These are phyloP conservation scores for Platycheirus albimanus DNA, from an alignment of 2,888 invertebrate genomes.

Conservation along the genomic window DNA sequence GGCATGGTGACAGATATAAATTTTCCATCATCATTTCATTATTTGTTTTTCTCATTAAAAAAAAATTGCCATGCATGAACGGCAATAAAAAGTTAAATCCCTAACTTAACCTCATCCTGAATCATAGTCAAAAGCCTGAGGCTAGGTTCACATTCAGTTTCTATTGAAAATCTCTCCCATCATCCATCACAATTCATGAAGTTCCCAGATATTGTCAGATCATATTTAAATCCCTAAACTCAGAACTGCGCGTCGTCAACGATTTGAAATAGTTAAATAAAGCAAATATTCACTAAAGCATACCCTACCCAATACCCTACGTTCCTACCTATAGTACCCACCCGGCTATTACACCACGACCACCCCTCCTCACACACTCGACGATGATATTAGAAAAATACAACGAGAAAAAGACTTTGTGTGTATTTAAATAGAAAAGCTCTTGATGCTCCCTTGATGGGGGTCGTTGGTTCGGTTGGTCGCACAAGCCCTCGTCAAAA, in stretches of 20 bases:
- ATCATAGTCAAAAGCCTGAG: conserved; percentile 44
- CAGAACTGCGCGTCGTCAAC: neutral
- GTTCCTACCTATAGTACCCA: no score
- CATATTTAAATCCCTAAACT: conserved; percentile 41
- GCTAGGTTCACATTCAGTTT: no score
- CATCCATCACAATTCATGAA: conserved; percentile 31
- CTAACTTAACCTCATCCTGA: conserved; percentile 61
- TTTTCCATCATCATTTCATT: conserved; percentile 17
- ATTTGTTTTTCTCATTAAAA: conserved; percentile 16
- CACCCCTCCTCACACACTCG: conserved; percentile 15
- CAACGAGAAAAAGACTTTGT: neutral
- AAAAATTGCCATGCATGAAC: conserved; percentile 4
- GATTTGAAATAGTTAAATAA: conserved; percentile 37
- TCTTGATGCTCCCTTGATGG: conserved; percentile 50
- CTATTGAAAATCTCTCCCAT: conserved; percentile 24
- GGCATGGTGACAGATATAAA: conserved; percentile 39
- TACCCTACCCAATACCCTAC: no score
- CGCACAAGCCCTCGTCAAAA: conserved; percentile 54
- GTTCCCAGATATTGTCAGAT: conserved; percentile 56
- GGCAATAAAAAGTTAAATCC: conserved; percentile 37
- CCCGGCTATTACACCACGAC: neutral
- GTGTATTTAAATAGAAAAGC: conserved; percentile 4
- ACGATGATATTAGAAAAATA: conserved; percentile 50
- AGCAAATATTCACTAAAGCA: conserved; percentile 42
- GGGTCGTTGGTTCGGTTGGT: conserved; percentile 31